phyloP scores from a whole-genome alignment of 2,888 invertebrate species.

The Silvanus unidentatus region DNA sequence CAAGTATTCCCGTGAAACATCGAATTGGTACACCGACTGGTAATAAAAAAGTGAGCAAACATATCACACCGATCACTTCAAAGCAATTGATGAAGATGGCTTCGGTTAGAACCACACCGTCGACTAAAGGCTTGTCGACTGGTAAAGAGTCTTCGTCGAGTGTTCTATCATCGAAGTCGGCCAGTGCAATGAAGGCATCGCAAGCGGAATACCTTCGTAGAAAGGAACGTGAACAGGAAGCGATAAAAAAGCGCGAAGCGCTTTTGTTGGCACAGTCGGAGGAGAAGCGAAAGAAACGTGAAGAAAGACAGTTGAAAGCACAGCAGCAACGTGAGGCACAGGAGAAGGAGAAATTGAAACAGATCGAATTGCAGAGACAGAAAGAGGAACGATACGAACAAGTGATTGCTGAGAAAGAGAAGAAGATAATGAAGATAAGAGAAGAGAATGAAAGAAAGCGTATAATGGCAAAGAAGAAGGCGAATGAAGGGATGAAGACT shows the following conservation, averaged over 20 bases:
- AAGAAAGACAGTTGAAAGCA: constrained; percentile 45
- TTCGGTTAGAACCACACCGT: constrained; percentile 1
- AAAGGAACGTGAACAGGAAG: constrained; percentile 28
- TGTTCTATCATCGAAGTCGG: constrained; percentile 21
- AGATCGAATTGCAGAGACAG: constrained; percentile 44
- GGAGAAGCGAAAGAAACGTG: constrained; percentile 48
- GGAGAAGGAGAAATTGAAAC: constrained; percentile 48
- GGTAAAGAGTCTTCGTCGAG: neutral
- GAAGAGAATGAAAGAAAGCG: constrained; percentile 47
- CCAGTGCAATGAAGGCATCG: constrained; percentile 31
- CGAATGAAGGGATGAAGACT: constrained; percentile 44
- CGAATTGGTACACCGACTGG: constrained; percentile 4
- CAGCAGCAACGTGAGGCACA: constrained; percentile 48
- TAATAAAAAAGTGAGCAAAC: constrained; percentile 20
- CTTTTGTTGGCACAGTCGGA: constrained; percentile 54
- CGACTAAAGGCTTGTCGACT: neutral
- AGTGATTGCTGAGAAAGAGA: constrained; percentile 19
- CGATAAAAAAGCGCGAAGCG: constrained; percentile 54
- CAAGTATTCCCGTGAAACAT: constrained; percentile 20
- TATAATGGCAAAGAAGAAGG: constrained; percentile 46
- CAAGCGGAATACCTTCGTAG: constrained; percentile 29
- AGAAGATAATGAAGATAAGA: constrained; percentile 45
- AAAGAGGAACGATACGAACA: constrained; percentile 10
- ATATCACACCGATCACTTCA: constrained; percentile 20
- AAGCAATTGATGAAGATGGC: constrained; percentile 19